Evolutionary conservation across 1,140 invertebrate genomes (phyloP).

Genomic region (Amyelois transitella): DNA sequence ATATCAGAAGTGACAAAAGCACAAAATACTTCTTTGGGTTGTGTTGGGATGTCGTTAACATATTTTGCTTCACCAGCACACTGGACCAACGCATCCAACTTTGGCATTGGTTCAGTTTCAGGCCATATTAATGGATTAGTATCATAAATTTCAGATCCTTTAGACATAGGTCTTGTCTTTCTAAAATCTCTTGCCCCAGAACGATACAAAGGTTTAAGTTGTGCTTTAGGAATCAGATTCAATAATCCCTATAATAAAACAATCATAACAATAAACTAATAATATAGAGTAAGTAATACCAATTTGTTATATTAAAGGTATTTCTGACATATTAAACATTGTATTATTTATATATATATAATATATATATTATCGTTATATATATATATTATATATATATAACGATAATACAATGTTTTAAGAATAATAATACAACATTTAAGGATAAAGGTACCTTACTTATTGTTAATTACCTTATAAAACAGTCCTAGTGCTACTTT

Average conservation of each 20-base stretch:
- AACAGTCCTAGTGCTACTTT: constrained; percentile 78
- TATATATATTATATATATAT: background rate
- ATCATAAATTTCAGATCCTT: constrained; percentile 78
- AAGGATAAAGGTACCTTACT: too few relatives aligned
- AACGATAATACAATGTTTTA: constrained; percentile 1
- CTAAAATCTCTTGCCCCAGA: constrained; percentile 58
- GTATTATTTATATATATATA: too few relatives aligned
- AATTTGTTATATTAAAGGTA: too few relatives aligned
- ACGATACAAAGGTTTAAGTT: constrained; percentile 28
- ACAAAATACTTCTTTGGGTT: constrained; percentile 76
- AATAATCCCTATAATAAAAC: constrained; percentile 29
- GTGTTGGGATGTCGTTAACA: constrained; percentile 77
- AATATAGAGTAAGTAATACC: too few relatives aligned
- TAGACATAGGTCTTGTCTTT: constrained; percentile 75
- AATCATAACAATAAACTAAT: too few relatives aligned
- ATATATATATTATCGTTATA: too few relatives aligned
- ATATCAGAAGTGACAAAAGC: constrained; percentile 78
- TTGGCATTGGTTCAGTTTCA: constrained; percentile 79
- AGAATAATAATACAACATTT: too few relatives aligned
- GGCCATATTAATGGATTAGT: constrained; percentile 79
- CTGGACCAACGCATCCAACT: constrained; percentile 77
- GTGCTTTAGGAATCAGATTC: constrained; percentile 24
- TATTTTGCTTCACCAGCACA: constrained; percentile 79
- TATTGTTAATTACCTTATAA: constrained; percentile 81
- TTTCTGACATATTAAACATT: too few relatives aligned